phyloP scores from a whole-genome alignment of 2,797 vertebrate species.

The Numenius phaeopus region DNA sequence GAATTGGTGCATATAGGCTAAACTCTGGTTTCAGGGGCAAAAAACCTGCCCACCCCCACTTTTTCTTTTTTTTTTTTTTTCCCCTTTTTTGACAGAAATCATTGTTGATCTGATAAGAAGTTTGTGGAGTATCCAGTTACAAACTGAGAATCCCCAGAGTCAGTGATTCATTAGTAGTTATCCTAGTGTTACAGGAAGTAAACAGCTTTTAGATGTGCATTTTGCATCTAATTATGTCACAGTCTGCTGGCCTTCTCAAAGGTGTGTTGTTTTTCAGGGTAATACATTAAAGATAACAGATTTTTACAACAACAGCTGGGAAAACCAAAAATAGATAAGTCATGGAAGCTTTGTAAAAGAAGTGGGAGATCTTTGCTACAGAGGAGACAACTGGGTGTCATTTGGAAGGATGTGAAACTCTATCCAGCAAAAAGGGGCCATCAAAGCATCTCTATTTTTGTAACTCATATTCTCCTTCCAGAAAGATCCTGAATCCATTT shows the following conservation, averaged over 20 bases:
- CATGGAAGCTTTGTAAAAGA: conserved; percentile 9
- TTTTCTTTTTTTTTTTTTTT: background rate
- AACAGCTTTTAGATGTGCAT: conserved; percentile 70
- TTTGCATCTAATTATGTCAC: conserved; percentile 66
- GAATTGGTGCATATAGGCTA: conserved; percentile 33
- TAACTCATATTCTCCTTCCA: background rate
- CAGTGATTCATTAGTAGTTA: conserved; percentile 61
- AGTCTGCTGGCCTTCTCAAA: conserved; percentile 59
- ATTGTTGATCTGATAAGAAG: conserved; percentile 79
- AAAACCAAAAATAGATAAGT: conserved; percentile 40
- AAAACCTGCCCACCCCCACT: conserved; percentile 30
- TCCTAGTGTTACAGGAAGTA: conserved; percentile 76
- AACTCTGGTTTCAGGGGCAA: conserved; percentile 53
- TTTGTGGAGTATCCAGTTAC: conserved; percentile 73
- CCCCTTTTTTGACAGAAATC: conserved; percentile 69
- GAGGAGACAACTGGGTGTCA: background rate
- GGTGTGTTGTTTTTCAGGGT: conserved; percentile 68
- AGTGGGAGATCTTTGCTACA: background rate
- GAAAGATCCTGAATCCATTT: background rate
- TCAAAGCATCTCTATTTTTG: background rate
- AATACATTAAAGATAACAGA: conserved; percentile 75
- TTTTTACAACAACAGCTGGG: conserved; percentile 69
- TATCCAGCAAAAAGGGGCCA: background rate
- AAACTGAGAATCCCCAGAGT: conserved; percentile 67
- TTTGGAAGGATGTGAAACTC: conserved; percentile 30